Evolutionary conservation across 2,113 vertebrate species (phyloP), one percentile per base, ranked within the genome.

Genomic region (Neotragus pygmaeus): DNA sequence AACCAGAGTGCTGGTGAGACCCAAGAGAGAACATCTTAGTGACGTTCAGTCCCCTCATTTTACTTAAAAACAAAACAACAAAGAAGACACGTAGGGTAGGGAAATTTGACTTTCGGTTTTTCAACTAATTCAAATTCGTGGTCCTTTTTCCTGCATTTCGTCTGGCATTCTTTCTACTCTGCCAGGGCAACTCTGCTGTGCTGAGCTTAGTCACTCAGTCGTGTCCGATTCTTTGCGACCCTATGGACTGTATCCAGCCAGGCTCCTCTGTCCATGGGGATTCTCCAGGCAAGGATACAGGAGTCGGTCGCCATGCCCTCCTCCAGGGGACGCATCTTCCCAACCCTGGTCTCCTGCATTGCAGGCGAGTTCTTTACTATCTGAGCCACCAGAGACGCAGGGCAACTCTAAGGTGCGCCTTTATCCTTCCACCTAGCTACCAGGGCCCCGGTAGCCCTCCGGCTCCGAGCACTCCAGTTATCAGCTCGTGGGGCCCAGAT

Each of bases 391-490:
- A 73, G 19, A 36, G 66, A 73, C 36, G 36, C 7, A 45, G 45
- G 12, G 15, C 2, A 17, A 16, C 53, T 80, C 30, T 23, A 15
- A 47, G 23, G 66, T 16, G n/a, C 25, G 16, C 27, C 36, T 4
- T 25, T 28, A 21, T 25, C 9, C 21, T 33, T 2, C n/a, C 70
- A 27, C 10, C 19, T 47, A 23, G 12, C n/a, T 4, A 39, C 36
- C 27, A 8, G 49, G 7, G 7, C 39, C 9, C 2, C 5, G 1
- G 33, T 0, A 5, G 2, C n/a, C 13, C 25, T 43, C 28, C 4
- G 6, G 55, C 33, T 62, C n/a, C 0, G 1, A 11, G 36, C 6
- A 9, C 27, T 16, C 19, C 17, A 51, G 36, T 17, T 10, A 78
- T 39, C 58, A 10, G 45, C 45, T 28, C 13, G 0, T 1, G 0